Evolutionary conservation across 2,797 vertebrate species (phyloP).

Genomic region (Protosalanx chinensis): DNA sequence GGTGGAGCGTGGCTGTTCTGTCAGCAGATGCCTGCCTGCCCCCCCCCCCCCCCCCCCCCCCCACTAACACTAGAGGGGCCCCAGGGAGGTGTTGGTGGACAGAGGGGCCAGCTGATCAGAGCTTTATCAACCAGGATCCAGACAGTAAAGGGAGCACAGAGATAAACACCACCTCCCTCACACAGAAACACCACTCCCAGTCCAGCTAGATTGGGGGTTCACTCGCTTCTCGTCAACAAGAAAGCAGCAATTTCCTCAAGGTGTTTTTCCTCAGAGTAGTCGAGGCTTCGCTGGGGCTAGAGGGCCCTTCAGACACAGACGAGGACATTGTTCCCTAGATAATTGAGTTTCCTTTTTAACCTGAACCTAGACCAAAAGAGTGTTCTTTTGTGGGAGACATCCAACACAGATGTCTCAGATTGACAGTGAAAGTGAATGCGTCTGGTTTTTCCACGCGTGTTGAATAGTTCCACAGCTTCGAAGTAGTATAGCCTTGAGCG

Average conservation of each 20-base stretch:
- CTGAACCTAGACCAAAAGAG: background rate
- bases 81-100: background rate
- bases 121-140: background rate
- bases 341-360: background rate
- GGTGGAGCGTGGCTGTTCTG: too few relatives aligned
- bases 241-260: conserved; percentile 19
- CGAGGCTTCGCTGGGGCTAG: background rate
- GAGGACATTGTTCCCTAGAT: background rate
- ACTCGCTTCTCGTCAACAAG: conserved; percentile 9
- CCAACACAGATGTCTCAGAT: too few relatives aligned
- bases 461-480: too few relatives aligned
- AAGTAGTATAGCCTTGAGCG: too few relatives aligned
- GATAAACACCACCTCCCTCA: conserved; percentile 17
- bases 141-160: background rate
- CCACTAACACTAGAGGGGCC: background rate
- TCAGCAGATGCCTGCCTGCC: too few relatives aligned
- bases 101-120: background rate
- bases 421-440: too few relatives aligned
- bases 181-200: conserved; percentile 5
- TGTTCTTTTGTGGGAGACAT: too few relatives aligned
- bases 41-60: too few relatives aligned
- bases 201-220: conserved; percentile 1
- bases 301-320: conserved; percentile 1
- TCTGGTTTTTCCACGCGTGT: too few relatives aligned
- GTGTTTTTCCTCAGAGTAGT: background rate